Evolutionary conservation across 2,888 invertebrate species (phyloP).

Genomic region (Hedya salicella): DNA sequence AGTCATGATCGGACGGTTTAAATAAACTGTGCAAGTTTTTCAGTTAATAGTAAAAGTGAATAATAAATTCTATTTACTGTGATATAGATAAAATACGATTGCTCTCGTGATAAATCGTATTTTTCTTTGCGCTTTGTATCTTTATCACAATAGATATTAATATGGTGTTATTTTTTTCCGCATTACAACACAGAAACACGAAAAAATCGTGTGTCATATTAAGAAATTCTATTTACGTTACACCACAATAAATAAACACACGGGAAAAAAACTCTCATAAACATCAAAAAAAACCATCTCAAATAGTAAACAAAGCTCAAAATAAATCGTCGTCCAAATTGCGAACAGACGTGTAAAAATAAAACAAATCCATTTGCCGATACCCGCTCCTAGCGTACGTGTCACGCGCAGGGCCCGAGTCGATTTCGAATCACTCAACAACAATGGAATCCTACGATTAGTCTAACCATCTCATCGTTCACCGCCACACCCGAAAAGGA

Average conservation of each 20-base stretch:
- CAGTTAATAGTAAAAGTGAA: no score
- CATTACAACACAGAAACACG: no score
- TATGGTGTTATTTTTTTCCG: no score
- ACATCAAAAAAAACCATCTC: neutral
- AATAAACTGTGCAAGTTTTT: no score
- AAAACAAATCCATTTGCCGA: conserved; percentile 32
- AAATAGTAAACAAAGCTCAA: conserved; percentile 33
- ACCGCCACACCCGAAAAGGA: conserved; percentile 17
- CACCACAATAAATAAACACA: neutral
- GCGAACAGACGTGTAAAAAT: conserved; percentile 31
- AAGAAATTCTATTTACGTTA: neutral
- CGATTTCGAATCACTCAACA: conserved; percentile 40
- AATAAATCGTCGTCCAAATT: conserved; percentile 49
- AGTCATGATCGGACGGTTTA: no score
- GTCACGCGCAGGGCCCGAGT: conserved; percentile 32
- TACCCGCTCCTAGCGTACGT: conserved; percentile 27
- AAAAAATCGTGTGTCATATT: no score
- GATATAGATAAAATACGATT: no score
- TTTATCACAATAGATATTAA: no score
- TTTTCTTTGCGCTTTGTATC: no score
- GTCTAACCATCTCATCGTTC: conserved; percentile 34
- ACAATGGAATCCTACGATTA: conserved; percentile 29
- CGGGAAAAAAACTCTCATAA: neutral
- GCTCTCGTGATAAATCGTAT: no score
- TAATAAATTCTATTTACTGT: no score